Evolutionary conservation across 2,888 invertebrate genomes (phyloP), one percentile per base, ranked within the genome.

Genomic region (Melipona bicolor): DNA sequence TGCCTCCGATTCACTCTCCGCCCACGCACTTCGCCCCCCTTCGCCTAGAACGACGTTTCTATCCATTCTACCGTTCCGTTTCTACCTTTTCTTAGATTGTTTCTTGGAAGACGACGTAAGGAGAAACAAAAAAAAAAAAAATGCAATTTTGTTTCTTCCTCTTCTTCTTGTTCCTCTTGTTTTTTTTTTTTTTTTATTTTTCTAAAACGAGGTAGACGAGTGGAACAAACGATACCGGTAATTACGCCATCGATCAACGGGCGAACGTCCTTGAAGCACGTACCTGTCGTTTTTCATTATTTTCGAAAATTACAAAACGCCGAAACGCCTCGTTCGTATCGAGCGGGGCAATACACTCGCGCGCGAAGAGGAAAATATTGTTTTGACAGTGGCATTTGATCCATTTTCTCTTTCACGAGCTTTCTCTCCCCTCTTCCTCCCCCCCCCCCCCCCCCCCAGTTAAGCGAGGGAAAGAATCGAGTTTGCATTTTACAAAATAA

Each of bases 161-260:
- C n/a, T 50, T 9, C 15, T 3, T 15, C 4, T 24, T 15, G 5
- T 59, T 59, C 0, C 13, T n/a, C 2, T 59, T 5, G 4, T 0
- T 50, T 19, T 15, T 43, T 19, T 50, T 19, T 15, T 43, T 19
- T 50, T 27, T 49, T 27, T 19, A n/a, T 70, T 56, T 71, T 59
- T 15, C 36, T 36, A 24, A 24, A 43, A 11, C 13, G 21, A 27
- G 21, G 49, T 27, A 27, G 61, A 43, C 64, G 36, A 54, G 54
- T 21, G 64, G 54, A 67, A 67, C 54, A 49, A 56, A 67, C 49
- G 75, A 67, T 36, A 54, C 43, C 67, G n/a, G 67, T 75, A 75
- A 75, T 75, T 67, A 75, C 54, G 49, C 56, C 43, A 75, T 75
- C 67, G 67, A 75, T 75, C 67, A 75, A n/a, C 43, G 49, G 11